These are phyloP conservation scores for Cataglyphis livida DNA, from an alignment of 2,888 invertebrate genomes.

Conservation along the genomic window DNA sequence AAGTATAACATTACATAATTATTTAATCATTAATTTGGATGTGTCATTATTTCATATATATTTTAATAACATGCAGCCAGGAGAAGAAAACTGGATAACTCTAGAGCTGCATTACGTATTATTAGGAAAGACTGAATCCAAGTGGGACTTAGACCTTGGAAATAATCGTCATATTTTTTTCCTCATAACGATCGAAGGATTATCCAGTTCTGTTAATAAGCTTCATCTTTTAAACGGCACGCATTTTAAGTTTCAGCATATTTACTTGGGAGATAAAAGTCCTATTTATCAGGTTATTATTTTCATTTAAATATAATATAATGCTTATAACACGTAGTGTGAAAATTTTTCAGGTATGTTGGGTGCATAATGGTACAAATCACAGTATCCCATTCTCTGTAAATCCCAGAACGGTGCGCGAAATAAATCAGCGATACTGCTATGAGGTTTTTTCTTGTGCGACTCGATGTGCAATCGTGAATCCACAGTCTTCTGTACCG, in stretches of 20 bases:
- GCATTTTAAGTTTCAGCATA: slow-evolving; percentile 46
- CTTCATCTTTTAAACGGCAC: slow-evolving; percentile 32
- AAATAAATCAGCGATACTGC: slow-evolving; percentile 78
- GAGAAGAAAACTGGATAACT: slow-evolving; percentile 66
- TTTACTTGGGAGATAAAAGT: slow-evolving; percentile 60
- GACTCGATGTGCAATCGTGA: slow-evolving; percentile 80
- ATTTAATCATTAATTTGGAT: neutral
- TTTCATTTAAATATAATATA: neutral
- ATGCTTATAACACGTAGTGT: neutral
- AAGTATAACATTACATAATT: slow-evolving; percentile 46
- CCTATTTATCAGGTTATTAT: slow-evolving; percentile 52
- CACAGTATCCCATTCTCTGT: slow-evolving; percentile 77
- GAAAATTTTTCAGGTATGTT: slow-evolving; percentile 79
- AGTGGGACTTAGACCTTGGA: slow-evolving; percentile 83
- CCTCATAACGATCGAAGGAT: slow-evolving; percentile 77
- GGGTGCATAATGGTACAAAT: slow-evolving; percentile 84
- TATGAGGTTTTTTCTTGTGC: slow-evolving; percentile 82
- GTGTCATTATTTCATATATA: neutral
- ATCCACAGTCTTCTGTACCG: slow-evolving; percentile 75
- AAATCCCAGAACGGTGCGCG: slow-evolving; percentile 72
- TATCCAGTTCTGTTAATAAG: slow-evolving; percentile 58
- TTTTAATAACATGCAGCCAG: slow-evolving; percentile 46
- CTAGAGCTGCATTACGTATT: slow-evolving; percentile 81
- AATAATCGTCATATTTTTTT: slow-evolving; percentile 81
- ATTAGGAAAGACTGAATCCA: slow-evolving; percentile 77